phyloP scores from a whole-genome alignment of 2,888 invertebrate genomes.

The Orthosia gothica region DNA sequence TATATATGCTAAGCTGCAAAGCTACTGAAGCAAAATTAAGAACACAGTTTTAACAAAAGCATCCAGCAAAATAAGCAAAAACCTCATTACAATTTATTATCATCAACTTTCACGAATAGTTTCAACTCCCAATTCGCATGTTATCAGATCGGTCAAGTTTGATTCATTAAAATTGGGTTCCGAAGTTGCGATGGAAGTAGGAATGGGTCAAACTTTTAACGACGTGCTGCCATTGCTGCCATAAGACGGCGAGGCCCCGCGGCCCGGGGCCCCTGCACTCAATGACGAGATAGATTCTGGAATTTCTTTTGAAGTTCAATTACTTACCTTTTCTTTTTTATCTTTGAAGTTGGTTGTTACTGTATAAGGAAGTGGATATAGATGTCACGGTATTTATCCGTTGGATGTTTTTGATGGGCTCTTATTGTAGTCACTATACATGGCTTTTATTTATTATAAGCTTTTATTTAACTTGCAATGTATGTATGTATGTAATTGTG shows the following conservation, averaged over 20 bases:
- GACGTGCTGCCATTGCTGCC: conserved; percentile 45
- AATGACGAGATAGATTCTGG: conserved; percentile 34
- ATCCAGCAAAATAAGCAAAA: neutral
- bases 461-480: too few species aligned
- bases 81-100: conserved; percentile 37
- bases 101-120: conserved; percentile 53
- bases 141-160: conserved; percentile 60
- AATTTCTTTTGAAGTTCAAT: conserved; percentile 38
- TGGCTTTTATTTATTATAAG: too few species aligned
- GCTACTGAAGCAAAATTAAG: neutral
- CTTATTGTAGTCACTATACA: too few species aligned
- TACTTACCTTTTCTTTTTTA: conserved; percentile 21
- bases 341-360: neutral
- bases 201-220: conserved; percentile 60
- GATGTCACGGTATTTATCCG: too few species aligned
- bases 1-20: too few species aligned
- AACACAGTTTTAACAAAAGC: neutral
- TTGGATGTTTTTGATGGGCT: neutral
- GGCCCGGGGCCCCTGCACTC: conserved; percentile 10
- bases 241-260: conserved; percentile 34
- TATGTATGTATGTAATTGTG: too few species aligned
- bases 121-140: conserved; percentile 22
- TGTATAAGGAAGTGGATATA: neutral
- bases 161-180: conserved; percentile 66
- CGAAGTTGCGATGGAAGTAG: conserved; percentile 44